These are phyloP conservation scores for Tetramorium simillimum DNA, from an alignment of 1,140 invertebrate genomes.

Conservation along the genomic window DNA sequence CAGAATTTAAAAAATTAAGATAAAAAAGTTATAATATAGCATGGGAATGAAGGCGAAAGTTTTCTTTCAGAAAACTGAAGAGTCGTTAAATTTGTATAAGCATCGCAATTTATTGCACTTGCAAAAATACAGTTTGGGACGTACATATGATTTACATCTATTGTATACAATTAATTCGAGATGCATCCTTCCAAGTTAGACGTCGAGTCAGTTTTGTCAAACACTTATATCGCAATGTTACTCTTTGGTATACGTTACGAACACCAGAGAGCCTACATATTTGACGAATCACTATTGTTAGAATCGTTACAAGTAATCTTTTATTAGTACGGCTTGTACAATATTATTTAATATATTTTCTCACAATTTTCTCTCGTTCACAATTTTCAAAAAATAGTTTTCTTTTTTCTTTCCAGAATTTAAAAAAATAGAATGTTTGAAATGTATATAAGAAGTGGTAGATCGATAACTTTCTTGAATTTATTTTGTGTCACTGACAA, in stretches of 20 bases:
- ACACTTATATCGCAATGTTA: constrained; percentile 27
- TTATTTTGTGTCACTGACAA: not conserved
- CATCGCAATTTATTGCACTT: constrained; percentile 80
- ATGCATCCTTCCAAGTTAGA: constrained; percentile 16
- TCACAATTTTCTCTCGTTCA: not conserved
- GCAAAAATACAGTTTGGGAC: constrained; percentile 79
- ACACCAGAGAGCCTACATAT: constrained; percentile 36
- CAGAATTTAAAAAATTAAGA: not conserved
- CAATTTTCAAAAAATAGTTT: not conserved
- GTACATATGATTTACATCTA: constrained; percentile 62
- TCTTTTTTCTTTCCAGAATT: not conserved
- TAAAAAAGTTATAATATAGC: not conserved
- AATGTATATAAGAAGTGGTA: not conserved
- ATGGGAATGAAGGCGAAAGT: not conserved
- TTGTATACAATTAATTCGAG: constrained; percentile 55
- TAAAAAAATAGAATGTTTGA: not conserved
- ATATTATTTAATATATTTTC: constrained; percentile 24
- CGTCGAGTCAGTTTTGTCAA: constrained; percentile 34
- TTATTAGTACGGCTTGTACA: not conserved
- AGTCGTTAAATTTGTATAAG: constrained; percentile 68
- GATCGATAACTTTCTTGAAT: not conserved
- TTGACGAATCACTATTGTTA: constrained; percentile 17
- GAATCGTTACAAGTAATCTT: constrained; percentile 18
- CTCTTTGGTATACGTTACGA: constrained; percentile 41
- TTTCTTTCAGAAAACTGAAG: not conserved